Conservation (phyloP, 1,140 invertebrate genomes). For the Hermetia illucens region DNA sequence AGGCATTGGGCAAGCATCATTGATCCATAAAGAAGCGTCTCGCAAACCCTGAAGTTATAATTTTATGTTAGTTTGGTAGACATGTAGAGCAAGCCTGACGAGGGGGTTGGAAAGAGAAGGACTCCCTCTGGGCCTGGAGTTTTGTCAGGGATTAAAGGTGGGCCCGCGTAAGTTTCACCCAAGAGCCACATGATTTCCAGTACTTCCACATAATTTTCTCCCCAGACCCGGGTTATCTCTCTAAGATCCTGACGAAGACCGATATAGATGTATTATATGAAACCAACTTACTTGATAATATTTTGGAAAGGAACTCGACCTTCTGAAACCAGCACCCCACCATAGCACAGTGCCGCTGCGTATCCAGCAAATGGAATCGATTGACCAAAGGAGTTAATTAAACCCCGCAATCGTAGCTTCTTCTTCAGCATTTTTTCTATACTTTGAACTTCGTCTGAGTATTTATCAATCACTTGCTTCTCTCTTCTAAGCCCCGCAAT, state of each 20-base stretch:
- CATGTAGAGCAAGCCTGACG: conserved; percentile 5
- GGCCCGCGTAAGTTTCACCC: too few relatives aligned
- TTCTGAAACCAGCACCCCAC: conserved; percentile 54
- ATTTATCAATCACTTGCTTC: conserved; percentile 37
- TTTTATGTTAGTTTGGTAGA: not conserved
- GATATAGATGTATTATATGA: too few relatives aligned
- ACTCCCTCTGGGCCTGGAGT: conserved; percentile 29
- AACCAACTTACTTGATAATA: conserved; percentile 65
- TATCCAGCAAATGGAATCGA: conserved; percentile 70
- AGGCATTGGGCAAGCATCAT: conserved; percentile 73
- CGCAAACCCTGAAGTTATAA: conserved; percentile 48
- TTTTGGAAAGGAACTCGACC: conserved; percentile 31
- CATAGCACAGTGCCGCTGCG: conserved; percentile 66
- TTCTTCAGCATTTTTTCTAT: conserved; percentile 38
- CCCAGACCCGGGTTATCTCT: too few relatives aligned
- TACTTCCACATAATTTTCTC: too few relatives aligned
- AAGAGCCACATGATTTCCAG: too few relatives aligned
- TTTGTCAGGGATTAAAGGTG: too few relatives aligned
- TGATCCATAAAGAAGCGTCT: conserved; percentile 70
- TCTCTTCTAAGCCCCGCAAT: conserved; percentile 45
- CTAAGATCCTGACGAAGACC: too few relatives aligned
- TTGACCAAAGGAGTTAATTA: conserved; percentile 70
- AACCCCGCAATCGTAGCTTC: conserved; percentile 51
- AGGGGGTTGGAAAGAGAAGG: conserved; percentile 28
- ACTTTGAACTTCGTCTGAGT: conserved; percentile 38